Percentiles rank a stretch among this genome's conserved stretches.
Evolutionary conservation across 2,797 vertebrate genomes (phyloP).

Genomic region (Chelon labrosus): DNA sequence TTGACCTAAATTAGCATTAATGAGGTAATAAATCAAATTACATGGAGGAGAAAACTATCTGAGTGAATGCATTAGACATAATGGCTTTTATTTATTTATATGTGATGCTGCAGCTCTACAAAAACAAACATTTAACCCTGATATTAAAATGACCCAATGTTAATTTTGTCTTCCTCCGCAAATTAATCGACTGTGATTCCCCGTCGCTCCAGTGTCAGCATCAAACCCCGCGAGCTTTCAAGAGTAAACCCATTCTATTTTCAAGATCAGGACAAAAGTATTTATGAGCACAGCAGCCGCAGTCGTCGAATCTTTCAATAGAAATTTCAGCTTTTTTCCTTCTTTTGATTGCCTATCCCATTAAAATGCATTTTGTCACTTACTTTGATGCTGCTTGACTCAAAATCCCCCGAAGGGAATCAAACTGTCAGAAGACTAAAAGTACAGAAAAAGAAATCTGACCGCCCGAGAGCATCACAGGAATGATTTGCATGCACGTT

Average conservation of each 20-base stretch:
- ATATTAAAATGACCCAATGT: neutral
- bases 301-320: neutral
- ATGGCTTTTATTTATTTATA: neutral
- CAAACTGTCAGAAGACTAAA: constrained; percentile 11
- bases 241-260: neutral
- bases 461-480: constrained; percentile 20
- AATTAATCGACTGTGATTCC: neutral
- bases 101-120: neutral
- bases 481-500: constrained; percentile 9
- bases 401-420: constrained; percentile 11
- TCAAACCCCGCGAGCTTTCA: neutral
- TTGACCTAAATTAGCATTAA: no score
- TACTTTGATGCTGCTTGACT: constrained; percentile 37
- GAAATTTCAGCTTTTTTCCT: neutral
- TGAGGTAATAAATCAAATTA: no score
- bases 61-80: no score
- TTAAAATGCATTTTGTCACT: constrained; percentile 25
- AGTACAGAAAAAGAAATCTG: constrained; percentile 27
- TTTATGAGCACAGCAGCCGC: neutral
- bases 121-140: neutral
- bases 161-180: neutral
- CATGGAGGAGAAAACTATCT: no score
- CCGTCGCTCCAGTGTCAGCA: neutral
- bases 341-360: constrained; percentile 16
- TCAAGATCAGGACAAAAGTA: constrained; percentile 3